phyloP scores from a whole-genome alignment of 2,888 invertebrate genomes.

The Lepidocyrtoides sp. region DNA sequence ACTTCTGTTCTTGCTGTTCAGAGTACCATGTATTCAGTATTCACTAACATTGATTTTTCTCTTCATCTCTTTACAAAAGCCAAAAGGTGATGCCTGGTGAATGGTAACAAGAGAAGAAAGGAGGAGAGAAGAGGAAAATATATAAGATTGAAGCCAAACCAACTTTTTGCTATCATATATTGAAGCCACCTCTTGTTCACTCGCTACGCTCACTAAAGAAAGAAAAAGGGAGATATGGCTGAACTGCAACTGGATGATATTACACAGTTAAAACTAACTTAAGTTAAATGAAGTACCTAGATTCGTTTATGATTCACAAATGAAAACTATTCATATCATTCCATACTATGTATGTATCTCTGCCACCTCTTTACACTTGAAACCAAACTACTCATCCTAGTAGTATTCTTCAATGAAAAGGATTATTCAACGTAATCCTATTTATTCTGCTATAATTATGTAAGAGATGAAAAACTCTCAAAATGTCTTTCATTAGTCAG shows the following conservation, averaged over 20 bases:
- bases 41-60: slow-evolving; percentile 1
- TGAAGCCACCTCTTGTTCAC: no score
- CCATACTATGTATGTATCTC: no score
- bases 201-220: neutral
- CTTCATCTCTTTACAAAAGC: neutral
- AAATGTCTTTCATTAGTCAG: slow-evolving; percentile 30
- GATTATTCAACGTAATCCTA: no score
- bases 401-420: no score
- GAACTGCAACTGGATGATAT: neutral
- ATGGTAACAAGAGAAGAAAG: neutral
- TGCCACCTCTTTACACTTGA: no score
- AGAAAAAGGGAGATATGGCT: neutral
- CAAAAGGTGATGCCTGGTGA: slow-evolving; percentile 23
- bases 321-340: no score
- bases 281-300: neutral
- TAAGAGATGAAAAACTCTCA: neutral
- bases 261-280: neutral
- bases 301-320: neutral
- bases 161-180: neutral
- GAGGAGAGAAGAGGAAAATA: neutral
- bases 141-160: neutral
- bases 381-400: no score
- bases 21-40: neutral
- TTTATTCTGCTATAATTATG: slow-evolving; percentile 26
- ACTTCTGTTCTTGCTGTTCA: neutral